Conservation (phyloP, 2,888 invertebrate genomes). For the Trimorus sp. region DNA sequence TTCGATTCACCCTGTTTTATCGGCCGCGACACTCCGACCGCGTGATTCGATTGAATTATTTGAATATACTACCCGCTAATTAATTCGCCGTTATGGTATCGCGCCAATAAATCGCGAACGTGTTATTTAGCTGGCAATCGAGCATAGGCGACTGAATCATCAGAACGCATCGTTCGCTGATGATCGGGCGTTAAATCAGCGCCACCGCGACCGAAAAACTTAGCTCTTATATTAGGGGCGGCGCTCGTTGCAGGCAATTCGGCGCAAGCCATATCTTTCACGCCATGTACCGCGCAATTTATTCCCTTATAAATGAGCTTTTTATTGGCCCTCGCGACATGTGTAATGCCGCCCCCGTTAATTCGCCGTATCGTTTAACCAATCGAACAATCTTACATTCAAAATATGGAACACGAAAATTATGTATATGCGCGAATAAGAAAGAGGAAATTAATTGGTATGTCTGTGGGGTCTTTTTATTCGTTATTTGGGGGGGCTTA, state of each 20-base stretch:
- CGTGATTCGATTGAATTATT: too few species aligned
- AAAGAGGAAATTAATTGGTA: too few species aligned
- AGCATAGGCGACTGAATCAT: background rate
- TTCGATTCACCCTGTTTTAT: too few species aligned
- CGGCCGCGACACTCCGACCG: too few species aligned
- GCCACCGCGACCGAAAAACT: slow-evolving; percentile 27
- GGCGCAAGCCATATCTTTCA: slow-evolving; percentile 34
- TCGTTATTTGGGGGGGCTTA: too few species aligned
- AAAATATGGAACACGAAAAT: too few species aligned
- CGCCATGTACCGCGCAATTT: slow-evolving; percentile 38
- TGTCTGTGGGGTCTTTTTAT: too few species aligned
- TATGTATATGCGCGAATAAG: too few species aligned
- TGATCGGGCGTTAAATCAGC: slow-evolving; percentile 25
- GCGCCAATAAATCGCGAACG: too few species aligned
- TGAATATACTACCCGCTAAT: too few species aligned
- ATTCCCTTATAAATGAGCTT: slow-evolving; percentile 36
- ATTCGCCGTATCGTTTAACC: slow-evolving; percentile 25
- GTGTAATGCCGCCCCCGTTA: slow-evolving; percentile 24
- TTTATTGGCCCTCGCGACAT: slow-evolving; percentile 42
- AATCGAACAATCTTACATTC: slow-evolving; percentile 1
- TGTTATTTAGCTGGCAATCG: too few species aligned
- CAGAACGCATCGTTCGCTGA: background rate
- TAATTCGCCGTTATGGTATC: too few species aligned
- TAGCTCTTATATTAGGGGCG: slow-evolving; percentile 38
- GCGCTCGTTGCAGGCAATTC: slow-evolving; percentile 31